These are phyloP conservation scores for Bradysia coprophila DNA, from an alignment of 1,140 invertebrate genomes.

Conservation along the genomic window DNA sequence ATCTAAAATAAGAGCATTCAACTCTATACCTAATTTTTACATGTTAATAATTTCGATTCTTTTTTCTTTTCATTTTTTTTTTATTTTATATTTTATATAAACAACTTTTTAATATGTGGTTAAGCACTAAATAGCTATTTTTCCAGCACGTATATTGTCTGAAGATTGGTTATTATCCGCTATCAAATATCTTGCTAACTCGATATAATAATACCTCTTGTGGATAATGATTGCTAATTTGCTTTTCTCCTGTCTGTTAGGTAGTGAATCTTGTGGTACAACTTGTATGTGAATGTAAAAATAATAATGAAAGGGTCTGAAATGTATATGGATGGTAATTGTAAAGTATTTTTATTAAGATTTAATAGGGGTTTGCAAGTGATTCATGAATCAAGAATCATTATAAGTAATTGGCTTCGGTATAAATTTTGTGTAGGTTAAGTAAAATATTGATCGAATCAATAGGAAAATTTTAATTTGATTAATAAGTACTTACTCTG, in stretches of 20 bases:
- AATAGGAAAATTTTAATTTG: too few relatives aligned
- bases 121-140: background rate
- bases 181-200: conserved; percentile 3
- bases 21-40: too few relatives aligned
- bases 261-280: background rate
- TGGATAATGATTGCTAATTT: conserved; percentile 2
- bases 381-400: background rate
- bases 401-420: background rate
- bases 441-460: too few relatives aligned
- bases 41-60: too few relatives aligned
- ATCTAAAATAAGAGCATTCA: too few relatives aligned
- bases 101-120: background rate
- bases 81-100: too few relatives aligned
- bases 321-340: too few relatives aligned
- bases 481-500: too few relatives aligned
- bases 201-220: conserved; percentile 1
- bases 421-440: too few relatives aligned
- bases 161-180: conserved; percentile 3
- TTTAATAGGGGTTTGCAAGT: background rate
- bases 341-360: background rate
- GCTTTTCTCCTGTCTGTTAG: background rate
- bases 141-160: background rate
- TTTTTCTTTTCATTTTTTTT: too few relatives aligned
- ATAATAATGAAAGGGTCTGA: background rate
- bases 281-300: background rate